Conservation (phyloP, 2,888 invertebrate genomes). For the Thymelicus lineola region DNA sequence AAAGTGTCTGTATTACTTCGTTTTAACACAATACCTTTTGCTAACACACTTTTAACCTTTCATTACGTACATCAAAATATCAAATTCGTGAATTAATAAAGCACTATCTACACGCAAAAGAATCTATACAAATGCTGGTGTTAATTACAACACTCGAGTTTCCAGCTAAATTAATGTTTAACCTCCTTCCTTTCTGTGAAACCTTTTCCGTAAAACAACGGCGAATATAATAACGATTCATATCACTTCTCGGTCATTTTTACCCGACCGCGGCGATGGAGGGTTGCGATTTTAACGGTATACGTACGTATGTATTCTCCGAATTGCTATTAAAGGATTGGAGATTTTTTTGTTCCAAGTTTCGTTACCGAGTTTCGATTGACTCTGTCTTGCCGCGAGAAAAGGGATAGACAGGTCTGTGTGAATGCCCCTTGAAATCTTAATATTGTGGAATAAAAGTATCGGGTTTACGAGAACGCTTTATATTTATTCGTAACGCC, state of each 20-base stretch:
- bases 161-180: constrained; percentile 42
- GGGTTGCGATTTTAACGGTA: neutral
- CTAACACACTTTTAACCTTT: neutral
- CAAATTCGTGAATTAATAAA: constrained; percentile 11
- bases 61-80: constrained; percentile 9
- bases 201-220: constrained; percentile 59
- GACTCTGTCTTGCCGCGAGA: constrained; percentile 48
- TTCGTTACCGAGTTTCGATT: constrained; percentile 58
- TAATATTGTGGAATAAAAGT: constrained; percentile 48
- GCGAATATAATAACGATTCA: constrained; percentile 60
- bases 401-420: constrained; percentile 50
- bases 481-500: constrained; percentile 37
- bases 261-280: constrained; percentile 28
- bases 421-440: constrained; percentile 53
- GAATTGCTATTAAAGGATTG: constrained; percentile 67
- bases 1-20: too few species aligned
- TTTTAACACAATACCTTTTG: neutral
- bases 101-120: constrained; percentile 13
- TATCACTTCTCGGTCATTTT: constrained; percentile 61
- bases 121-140: constrained; percentile 18
- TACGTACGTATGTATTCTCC: constrained; percentile 42
- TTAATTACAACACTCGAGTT: constrained; percentile 31
- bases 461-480: constrained; percentile 43
- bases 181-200: constrained; percentile 32
- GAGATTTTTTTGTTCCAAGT: constrained; percentile 60